Evolutionary conservation across 2,113 vertebrate species (phyloP).

Genomic region (Callopanchax toddi): DNA sequence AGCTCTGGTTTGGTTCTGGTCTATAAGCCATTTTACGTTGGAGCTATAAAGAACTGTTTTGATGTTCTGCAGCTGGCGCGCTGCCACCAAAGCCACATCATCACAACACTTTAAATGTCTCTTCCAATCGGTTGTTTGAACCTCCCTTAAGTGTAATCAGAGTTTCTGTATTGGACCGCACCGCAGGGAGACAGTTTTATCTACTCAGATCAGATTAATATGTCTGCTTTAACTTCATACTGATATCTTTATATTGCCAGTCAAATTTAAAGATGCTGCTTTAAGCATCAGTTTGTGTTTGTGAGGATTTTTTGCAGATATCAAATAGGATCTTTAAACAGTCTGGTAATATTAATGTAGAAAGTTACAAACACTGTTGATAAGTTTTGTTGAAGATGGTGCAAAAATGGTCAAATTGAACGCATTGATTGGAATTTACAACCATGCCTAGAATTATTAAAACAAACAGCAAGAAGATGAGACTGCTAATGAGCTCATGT

Average conservation of each 20-base stretch:
- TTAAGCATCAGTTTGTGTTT: neutral
- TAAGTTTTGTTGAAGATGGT: neutral
- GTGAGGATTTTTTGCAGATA: neutral
- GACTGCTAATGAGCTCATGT: neutral
- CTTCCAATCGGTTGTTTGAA: neutral
- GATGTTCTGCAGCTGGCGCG: neutral
- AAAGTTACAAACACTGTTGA: neutral
- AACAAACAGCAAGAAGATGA: neutral
- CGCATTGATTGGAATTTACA: neutral
- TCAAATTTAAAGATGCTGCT: neutral
- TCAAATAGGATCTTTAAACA: neutral
- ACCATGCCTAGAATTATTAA: no score
- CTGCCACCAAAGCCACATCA: neutral
- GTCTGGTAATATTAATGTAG: neutral
- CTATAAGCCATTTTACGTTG: neutral
- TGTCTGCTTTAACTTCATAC: neutral
- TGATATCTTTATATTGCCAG: neutral
- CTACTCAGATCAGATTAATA: neutral
- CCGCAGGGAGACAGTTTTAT: no score
- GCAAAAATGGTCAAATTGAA: neutral
- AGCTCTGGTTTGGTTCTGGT: neutral
- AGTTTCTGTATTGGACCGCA: neutral
- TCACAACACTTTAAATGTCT: neutral
- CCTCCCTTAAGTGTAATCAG: neutral
- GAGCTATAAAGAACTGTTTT: conserved; percentile 2